Conservation (phyloP, 1,140 invertebrate species). For the Chrysopa pallens region DNA sequence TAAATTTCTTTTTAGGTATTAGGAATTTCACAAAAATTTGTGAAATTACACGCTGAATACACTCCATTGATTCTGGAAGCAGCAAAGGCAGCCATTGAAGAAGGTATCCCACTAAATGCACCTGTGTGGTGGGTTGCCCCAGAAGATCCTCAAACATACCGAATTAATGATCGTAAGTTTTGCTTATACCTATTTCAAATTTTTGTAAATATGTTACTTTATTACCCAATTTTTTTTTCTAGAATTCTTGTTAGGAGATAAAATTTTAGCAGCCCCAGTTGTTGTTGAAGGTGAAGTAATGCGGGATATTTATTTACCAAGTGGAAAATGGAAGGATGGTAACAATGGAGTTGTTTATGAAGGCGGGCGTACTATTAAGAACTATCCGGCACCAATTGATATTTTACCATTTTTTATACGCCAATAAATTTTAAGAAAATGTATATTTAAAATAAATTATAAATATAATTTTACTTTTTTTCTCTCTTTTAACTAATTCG, state of each 20-base stretch:
- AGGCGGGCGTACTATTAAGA: slow-evolving; percentile 43
- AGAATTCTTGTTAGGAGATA: slow-evolving; percentile 72
- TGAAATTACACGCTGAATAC: slow-evolving; percentile 47
- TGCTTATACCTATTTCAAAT: not conserved
- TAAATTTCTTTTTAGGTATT: slow-evolving; percentile 14
- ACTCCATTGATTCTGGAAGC: slow-evolving; percentile 38
- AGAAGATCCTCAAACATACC: slow-evolving; percentile 22
- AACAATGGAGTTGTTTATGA: slow-evolving; percentile 22
- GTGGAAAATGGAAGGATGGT: slow-evolving; percentile 45
- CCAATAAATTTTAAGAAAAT: not conserved
- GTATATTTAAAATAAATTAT: not conserved
- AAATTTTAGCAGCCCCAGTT: slow-evolving; percentile 73
- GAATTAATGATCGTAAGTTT: slow-evolving; percentile 1
- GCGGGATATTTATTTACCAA: slow-evolving; percentile 61
- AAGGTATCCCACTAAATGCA: slow-evolving; percentile 60
- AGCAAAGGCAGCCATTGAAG: slow-evolving; percentile 35
- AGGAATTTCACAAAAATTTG: slow-evolving; percentile 42
- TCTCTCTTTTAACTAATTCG: no score
- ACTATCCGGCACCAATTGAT: slow-evolving; percentile 46
- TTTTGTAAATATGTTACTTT: not conserved
- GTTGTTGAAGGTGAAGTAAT: slow-evolving; percentile 38
- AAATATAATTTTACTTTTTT: not conserved
- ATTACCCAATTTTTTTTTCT: slow-evolving; percentile 14
- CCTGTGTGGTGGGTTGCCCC: slow-evolving; percentile 87
- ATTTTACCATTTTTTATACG: slow-evolving; percentile 42